Base-by-base conservation (phyloP, 2,888 invertebrate genomes). In the Drosophila kuntzei region DNA sequence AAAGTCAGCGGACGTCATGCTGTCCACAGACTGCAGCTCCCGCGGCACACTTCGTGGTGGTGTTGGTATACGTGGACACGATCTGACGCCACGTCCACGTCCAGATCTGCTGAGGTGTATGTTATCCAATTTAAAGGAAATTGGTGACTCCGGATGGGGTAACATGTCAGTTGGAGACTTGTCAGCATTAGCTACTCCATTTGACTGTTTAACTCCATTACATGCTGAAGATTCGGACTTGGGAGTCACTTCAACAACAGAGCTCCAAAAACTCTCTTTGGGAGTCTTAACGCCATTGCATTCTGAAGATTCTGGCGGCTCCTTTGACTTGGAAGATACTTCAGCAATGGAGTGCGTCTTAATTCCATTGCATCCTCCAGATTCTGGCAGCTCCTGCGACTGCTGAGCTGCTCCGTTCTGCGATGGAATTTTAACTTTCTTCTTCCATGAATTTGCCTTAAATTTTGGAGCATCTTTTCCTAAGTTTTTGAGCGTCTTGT, bases 1-100 rank as follows among this genome's bases (percentile, higher is more conserved):
- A 18, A 90, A 90, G 3, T 91, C 90, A 0, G 87, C 76, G 0
- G 90, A 90, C 6, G 90, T 90, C 90, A 90, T 91, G 16, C 51
- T 36, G 11, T 91, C 79, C 22, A 90, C 80, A 1, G 41, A 2
- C 7, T 39, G 5, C 14, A 87, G 55, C 44, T 87, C 78, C 0
- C 2, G 39, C 0, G 89, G 80, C 12, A 74, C 65, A 0, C 2
- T 0, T 6, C 64, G 64, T 0, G 41, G 25, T 0, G 85, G 81
- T 8, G 62, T 78, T 0, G 51, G 18, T 1, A 80, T 14, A 0
- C 59, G 37, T 9, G 51, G 27, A 27, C 54, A 55, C 0, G 36
- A 22, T 7, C 39, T 29, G 0, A 66, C 51, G 11, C 20, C 0
- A 1, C 14, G 18, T n/a, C n/a, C 9, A 14, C 59, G 34, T 0